Base-by-base conservation (phyloP, 2,797 vertebrate species). In the Phoebastria nigripes region DNA sequence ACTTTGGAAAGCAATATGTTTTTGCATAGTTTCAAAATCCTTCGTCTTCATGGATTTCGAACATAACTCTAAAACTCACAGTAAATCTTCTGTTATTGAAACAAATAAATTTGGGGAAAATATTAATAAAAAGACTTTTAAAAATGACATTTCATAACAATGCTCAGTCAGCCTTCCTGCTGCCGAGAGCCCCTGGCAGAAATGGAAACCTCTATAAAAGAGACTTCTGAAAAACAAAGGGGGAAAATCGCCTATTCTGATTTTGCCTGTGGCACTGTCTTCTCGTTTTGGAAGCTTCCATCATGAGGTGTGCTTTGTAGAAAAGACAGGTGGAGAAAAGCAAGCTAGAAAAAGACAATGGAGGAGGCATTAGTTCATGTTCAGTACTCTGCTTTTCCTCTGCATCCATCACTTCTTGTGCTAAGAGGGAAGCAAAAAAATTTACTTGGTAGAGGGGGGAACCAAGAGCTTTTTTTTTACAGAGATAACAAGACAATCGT, bases 41-140 rank as follows among this genome's bases (percentile, higher is more conserved):
- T 88, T 95, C 7, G 3, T 41, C 14, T 82, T 92, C 55, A 25
- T 46, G 91, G 92, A 91, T 94, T 92, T 93, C 88, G 51, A 97
- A 62, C 42, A 56, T 80, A 85, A 85, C 31, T 96, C 73, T 79
- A 59, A 91, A 90, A 92, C 39, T 66, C 1, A 0, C 35, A 61
- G 42, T 81, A 84, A 90, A 90, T 92, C 71, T 92, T 67, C 31
- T 72, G 37, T 51, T 82, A 44, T 81, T 83, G 61, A 89, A 97
- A 95, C 26, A 80, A 94, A 92, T 88, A 86, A 41, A 73, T 91
- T 62, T 39, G 11, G 11, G 13, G 52, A 61, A 96, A 94, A 92
- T 84, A 82, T 62, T 77, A 89, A 71, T 58, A 85, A 93, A 89
- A 86, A 65, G 42, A 14, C 47, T 85, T 74, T 33, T 8, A 2